A percentile compares a stretch with the other conserved stretches of the same genome.
Evolutionary conservation across 2,888 invertebrate genomes (phyloP).

Genomic region (Drosophila melanocephala): DNA sequence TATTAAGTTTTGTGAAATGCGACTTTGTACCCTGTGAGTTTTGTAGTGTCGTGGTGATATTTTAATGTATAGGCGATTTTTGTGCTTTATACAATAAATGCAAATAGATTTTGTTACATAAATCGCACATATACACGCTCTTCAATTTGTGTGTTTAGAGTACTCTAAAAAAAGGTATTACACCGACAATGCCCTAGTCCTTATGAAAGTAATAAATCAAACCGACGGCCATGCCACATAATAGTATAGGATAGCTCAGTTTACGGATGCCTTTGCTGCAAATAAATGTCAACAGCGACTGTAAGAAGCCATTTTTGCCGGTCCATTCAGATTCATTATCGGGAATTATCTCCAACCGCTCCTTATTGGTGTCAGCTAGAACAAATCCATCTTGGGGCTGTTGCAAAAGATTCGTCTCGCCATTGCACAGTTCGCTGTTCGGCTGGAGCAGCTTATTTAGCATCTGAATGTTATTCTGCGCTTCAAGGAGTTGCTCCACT

Average conservation of each 20-base stretch:
- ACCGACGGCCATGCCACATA: conserved; percentile 64
- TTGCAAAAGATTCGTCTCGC: background rate
- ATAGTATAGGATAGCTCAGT: conserved; percentile 53
- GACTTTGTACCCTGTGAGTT: background rate
- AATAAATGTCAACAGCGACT: conserved; percentile 37
- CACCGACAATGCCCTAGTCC: conserved; percentile 43
- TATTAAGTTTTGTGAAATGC: background rate
- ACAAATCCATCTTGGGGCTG: background rate
- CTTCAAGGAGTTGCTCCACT: conserved; percentile 57
- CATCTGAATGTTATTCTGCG: conserved; percentile 51
- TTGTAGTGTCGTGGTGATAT: background rate
- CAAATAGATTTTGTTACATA: conserved; percentile 47
- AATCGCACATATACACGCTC: conserved; percentile 9
- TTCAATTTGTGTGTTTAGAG: conserved; percentile 21
- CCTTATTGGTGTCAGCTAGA: background rate
- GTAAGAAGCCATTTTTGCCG: conserved; percentile 12
- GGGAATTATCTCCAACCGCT: background rate
- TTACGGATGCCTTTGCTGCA: conserved; percentile 35
- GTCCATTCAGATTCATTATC: background rate
- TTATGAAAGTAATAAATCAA: conserved; percentile 65
- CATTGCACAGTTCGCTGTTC: conserved; percentile 9
- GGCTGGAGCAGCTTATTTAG: conserved; percentile 48
- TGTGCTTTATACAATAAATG: conserved; percentile 49
- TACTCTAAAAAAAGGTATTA: conserved; percentile 6
- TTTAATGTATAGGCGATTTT: conserved; percentile 7